A percentile compares a stretch with the other conserved stretches of the same genome.
phyloP scores from a whole-genome alignment of 92 coral and sea anemone species.

The Hydrozoanthus gracilis region DNA sequence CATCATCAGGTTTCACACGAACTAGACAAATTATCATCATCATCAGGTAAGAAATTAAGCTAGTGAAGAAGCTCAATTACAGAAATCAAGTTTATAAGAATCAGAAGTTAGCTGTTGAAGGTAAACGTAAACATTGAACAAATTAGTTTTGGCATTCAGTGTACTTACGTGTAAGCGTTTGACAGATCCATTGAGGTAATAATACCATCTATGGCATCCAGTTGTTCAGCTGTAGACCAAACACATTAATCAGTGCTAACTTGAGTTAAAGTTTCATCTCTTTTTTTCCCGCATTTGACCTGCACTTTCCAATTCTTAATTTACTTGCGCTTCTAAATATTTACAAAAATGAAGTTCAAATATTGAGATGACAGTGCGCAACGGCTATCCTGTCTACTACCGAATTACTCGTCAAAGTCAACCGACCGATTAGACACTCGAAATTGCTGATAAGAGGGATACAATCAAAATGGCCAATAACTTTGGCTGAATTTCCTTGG shows the following conservation, averaged over 20 bases:
- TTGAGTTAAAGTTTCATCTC: background rate
- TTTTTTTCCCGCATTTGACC: background rate
- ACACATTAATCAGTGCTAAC: background rate
- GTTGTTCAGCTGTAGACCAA: slow-evolving; percentile 74
- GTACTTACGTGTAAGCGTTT: slow-evolving; percentile 72
- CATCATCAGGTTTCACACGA: slow-evolving; percentile 10
- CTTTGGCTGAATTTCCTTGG: no score
- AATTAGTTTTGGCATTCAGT: no score
- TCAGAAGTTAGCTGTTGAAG: no score
- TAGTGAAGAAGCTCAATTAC: background rate
- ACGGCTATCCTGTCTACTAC: no score
- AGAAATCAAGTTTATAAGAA: background rate
- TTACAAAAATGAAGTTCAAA: no score
- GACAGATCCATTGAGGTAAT: slow-evolving; percentile 84
- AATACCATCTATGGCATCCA: slow-evolving; percentile 82
- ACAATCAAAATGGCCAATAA: no score
- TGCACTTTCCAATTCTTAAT: background rate
- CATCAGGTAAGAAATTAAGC: background rate
- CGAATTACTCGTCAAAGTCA: no score
- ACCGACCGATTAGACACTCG: no score
- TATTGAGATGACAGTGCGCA: no score
- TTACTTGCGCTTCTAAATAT: no score
- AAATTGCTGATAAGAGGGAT: no score
- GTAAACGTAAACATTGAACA: no score
- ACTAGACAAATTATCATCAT: background rate